Percentiles rank a stretch among this genome's conserved stretches.
phyloP scores from a whole-genome alignment of 1,140 invertebrate species.

The Gonioctena quinquepunctata region DNA sequence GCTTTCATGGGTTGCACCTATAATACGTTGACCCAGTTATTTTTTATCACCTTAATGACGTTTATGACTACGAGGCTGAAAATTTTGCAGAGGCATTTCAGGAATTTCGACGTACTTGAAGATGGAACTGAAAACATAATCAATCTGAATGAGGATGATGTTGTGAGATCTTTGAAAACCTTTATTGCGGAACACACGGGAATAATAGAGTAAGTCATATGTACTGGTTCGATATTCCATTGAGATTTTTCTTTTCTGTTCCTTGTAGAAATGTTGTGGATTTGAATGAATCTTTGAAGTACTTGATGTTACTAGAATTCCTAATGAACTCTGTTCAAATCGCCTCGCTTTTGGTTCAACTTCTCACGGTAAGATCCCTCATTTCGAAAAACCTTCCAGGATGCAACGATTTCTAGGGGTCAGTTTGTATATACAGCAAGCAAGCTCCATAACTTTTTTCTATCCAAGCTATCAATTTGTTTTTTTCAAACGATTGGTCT shows the following conservation, averaged over 20 bases:
- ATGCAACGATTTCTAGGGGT: too few relatives aligned
- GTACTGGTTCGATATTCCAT: background rate
- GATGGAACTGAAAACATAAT: background rate
- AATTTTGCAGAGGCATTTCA: background rate
- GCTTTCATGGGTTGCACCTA: background rate
- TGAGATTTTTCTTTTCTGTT: background rate
- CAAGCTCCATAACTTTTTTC: too few relatives aligned
- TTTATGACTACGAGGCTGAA: background rate
- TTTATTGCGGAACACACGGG: background rate
- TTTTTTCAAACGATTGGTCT: too few relatives aligned
- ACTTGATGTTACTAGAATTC: slow-evolving; percentile 9
- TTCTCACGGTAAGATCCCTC: slow-evolving; percentile 1
- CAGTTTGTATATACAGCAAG: too few relatives aligned
- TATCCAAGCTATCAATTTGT: too few relatives aligned
- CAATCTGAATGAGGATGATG: background rate
- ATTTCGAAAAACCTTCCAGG: too few relatives aligned
- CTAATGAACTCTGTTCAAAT: slow-evolving; percentile 1
- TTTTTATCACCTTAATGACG: background rate
- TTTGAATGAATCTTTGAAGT: slow-evolving; percentile 2
- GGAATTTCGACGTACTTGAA: background rate
- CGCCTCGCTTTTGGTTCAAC: background rate
- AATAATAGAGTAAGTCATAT: slow-evolving; percentile 7
- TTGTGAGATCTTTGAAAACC: background rate
- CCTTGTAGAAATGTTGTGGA: too few relatives aligned
- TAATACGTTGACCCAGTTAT: background rate